Evolutionary conservation across 2,797 vertebrate species (phyloP), one percentile per base, ranked within the genome.

Genomic region (Esox lucius): DNA sequence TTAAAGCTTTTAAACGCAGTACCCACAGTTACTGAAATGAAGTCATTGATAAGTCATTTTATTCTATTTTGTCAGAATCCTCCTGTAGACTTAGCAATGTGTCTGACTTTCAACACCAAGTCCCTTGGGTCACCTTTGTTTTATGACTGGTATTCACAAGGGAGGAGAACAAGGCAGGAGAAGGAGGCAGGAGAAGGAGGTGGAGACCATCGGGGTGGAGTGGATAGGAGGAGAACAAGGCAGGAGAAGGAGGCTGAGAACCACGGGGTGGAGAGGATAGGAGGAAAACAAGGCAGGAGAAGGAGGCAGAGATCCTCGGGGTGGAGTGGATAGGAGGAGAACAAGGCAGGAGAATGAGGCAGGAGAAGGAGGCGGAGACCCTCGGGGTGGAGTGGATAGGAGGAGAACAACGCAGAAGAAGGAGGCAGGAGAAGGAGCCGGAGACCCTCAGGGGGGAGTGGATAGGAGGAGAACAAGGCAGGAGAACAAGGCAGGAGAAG

Each of bases 51-150:
- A n/a, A 68, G 69, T 39, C 49, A 28, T 62, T 77, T 71, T 75
- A 68, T 76, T 78, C 62, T 33, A 56, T 13, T 61, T 73, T 73
- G 79, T 77, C 74, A 61, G 22, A 31, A 46, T 59, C 35, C 49
- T 74, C n/a, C 5, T 66, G 48, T 71, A 71, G 80, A 76, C 72
- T 66, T 66, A 12, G 59, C 66, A 56, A n/a, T 48, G 35, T 48
- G 61, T 65, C 74, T 74, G 71, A 62, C 53, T 68, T 64, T 22
- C 67, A 68, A 13, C 22, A 7, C 75, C 69, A 73, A 68, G 69
- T 71, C 76, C 84, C 79, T 5, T 74, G 81, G 83, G 82, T 88
- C 84, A 84, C 76, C 76, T 88, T 86, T 82, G 75, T 79, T 75
- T 84, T 51, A 81, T 82, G 75, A 79, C 76, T 84, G 81, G 75